A percentile compares a stretch with the other conserved stretches of the same genome.
Evolutionary conservation across 1,140 invertebrate species (phyloP).

Genomic region (Druon quercuslanigerum): DNA sequence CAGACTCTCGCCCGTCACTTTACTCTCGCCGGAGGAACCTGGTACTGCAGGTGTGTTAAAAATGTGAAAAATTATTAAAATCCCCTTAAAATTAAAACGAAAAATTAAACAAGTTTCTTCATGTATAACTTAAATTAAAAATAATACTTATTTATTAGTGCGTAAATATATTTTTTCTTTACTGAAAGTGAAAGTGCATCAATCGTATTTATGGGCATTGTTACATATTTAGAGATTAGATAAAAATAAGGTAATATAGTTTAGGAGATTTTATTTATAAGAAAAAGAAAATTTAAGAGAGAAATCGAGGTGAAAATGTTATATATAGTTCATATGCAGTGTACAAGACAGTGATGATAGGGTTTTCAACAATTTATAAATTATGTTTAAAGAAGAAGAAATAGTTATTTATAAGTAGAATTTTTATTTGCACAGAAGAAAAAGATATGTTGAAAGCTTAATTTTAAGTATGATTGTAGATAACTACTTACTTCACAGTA

Average conservation of each 20-base stretch:
- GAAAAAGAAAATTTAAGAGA: not conserved
- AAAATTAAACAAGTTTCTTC: not conserved
- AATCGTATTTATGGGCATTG: not conserved
- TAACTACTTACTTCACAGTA: slow-evolving; percentile 10
- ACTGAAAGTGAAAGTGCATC: slow-evolving; percentile 33
- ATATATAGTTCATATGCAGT: no score
- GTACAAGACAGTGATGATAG: no score
- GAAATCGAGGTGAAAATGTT: not conserved
- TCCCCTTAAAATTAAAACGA: not conserved
- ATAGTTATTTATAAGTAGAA: not conserved
- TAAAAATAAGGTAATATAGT: not conserved
- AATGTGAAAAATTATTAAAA: slow-evolving; percentile 16
- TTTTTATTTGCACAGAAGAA: not conserved
- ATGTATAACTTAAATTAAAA: not conserved
- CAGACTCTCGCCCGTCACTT: slow-evolving; percentile 33
- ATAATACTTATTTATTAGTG: not conserved
- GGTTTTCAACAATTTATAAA: no score
- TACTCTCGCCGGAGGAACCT: slow-evolving; percentile 25
- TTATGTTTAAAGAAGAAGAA: no score
- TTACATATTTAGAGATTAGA: not conserved
- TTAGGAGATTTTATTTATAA: not conserved
- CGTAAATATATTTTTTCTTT: not conserved
- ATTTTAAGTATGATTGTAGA: not conserved
- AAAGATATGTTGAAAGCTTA: not conserved
- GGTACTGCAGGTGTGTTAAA: slow-evolving; percentile 21